A percentile compares a stretch with the other conserved stretches of the same genome.
Evolutionary conservation across 2,888 invertebrate species (phyloP).

Genomic region (Phaonia tiefii): DNA sequence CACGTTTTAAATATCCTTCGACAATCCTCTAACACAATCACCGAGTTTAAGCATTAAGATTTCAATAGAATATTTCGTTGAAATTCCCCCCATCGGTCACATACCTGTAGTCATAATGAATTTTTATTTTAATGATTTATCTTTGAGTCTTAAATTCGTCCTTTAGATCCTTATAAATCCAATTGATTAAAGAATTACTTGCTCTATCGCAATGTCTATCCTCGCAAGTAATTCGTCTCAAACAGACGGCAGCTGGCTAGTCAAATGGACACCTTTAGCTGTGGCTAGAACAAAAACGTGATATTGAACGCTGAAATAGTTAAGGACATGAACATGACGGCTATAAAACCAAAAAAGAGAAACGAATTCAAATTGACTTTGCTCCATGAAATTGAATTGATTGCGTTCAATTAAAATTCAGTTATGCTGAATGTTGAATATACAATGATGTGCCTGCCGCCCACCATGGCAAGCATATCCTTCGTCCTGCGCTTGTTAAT

Average conservation of each 20-base stretch:
- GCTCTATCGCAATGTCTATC: not conserved
- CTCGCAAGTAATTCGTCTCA: not conserved
- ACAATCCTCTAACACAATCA: no score
- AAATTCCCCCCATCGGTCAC: no score
- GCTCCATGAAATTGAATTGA: conserved; percentile 79
- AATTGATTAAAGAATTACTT: conserved; percentile 26
- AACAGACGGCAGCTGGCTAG: not conserved
- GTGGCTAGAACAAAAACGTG: not conserved
- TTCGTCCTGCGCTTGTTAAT: not conserved
- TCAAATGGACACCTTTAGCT: conserved; percentile 21
- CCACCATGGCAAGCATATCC: not conserved
- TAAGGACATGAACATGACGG: conserved; percentile 17
- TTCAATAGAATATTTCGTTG: no score
- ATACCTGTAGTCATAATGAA: no score
- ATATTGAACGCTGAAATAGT: conserved; percentile 16
- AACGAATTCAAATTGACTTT: conserved; percentile 66
- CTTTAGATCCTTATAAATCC: not conserved
- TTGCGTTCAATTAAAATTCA: conserved; percentile 81
- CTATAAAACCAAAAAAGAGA: not conserved
- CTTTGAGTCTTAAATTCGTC: conserved; percentile 2
- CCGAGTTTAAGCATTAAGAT: no score
- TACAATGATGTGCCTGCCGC: no score
- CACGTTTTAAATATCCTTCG: no score
- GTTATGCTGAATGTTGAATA: conserved; percentile 73
- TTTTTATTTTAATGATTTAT: conserved; percentile 3